Conservation (phyloP, 2,888 invertebrate species). For the Hirudinaria manillensis region DNA sequence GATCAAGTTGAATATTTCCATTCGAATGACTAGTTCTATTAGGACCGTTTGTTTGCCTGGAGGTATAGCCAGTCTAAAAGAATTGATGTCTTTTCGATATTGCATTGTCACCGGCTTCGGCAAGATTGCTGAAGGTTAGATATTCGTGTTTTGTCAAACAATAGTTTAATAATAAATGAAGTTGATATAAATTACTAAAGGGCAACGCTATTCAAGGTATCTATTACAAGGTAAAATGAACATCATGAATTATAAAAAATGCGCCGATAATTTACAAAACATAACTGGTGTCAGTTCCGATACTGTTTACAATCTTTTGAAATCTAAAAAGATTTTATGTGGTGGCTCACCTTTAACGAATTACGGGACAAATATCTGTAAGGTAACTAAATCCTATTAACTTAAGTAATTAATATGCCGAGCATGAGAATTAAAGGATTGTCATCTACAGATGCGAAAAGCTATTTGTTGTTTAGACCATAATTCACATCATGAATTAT, state of each 20-base stretch:
- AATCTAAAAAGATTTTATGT: background rate
- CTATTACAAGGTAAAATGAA: conserved; percentile 27
- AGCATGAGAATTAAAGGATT: too few relatives aligned
- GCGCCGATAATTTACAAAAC: conserved; percentile 11
- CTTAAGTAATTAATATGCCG: too few relatives aligned
- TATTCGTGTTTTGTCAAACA: background rate
- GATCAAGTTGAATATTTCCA: conserved; percentile 29
- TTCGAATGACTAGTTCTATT: conserved; percentile 43
- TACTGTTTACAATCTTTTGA: too few relatives aligned
- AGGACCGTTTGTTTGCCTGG: conserved; percentile 46
- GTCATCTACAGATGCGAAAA: too few relatives aligned
- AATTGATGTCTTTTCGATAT: background rate
- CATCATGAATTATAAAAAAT: conserved; percentile 12
- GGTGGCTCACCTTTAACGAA: background rate
- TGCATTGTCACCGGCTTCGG: conserved; percentile 7
- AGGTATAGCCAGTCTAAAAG: background rate
- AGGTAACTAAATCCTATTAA: background rate
- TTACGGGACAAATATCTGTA: background rate
- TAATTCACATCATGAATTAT: background rate
- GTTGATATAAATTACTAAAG: too few relatives aligned
- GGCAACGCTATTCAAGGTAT: background rate
- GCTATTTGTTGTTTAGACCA: too few relatives aligned
- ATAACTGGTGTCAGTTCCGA: background rate
- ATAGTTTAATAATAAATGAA: background rate
- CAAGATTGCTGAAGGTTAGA: conserved; percentile 1